Evolutionary conservation across 1,140 invertebrate species (phyloP), one percentile per base, ranked within the genome.

Genomic region (Orchestia grillus): DNA sequence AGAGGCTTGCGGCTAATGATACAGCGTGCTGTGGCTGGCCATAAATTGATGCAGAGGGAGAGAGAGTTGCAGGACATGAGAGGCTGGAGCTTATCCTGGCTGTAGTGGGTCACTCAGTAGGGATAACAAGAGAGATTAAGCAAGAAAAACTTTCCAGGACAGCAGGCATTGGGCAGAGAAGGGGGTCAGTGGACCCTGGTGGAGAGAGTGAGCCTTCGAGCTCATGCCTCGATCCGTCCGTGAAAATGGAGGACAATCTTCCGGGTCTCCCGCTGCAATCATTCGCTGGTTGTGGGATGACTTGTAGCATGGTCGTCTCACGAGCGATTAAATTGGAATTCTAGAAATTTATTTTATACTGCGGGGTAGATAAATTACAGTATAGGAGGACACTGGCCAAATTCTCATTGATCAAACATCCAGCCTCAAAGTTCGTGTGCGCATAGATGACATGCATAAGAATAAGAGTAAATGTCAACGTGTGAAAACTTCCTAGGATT

Each of bases 121-220:
- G 92, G 92, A 94, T 94, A 94, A 94, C 43, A 94, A 44, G 92
- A 94, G 92, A 94, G 92, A 94, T 94, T 94, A 47, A 45, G 92
- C 92, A 47, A 45, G 43, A 94, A 94, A 94, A 94, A 94, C 92
- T 94, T 94, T 94, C 92, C 92, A 94, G 92, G 92, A 47, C 92
- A 94, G 44, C 92, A 45, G 44, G 92, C 47, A 94, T 44, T 94
- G 44, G 92, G 40, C 44, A 42, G 41, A 94, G 44, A 94, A 94
- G 47, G 92, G 92, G 92, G 92, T 94, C 36, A 94, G 92, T 44
- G 92, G 88, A 41, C 41, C 88, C 88, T 36, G 41, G 19, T 91
- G 88, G 88, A 91, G 88, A 91, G 88, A 91, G 88, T 44, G 44
- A 91, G 88, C 62, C 28, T 36, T 36, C 15, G 28, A 77, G 62